Evolutionary conservation across 2,888 invertebrate species (phyloP), one percentile per base, ranked within the genome.

Genomic region (Eupithecia pulchellata): DNA sequence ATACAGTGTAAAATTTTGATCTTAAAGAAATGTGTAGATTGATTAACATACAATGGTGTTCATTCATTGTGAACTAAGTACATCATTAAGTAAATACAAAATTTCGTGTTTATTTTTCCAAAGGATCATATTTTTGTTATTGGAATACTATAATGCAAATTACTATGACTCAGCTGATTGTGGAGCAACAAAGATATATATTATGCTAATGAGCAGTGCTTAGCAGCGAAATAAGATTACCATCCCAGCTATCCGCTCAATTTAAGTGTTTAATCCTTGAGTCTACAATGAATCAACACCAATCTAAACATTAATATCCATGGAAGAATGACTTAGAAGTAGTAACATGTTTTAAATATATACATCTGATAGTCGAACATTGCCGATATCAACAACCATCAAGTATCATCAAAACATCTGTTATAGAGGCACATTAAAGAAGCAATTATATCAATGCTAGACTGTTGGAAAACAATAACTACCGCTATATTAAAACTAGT

Each of bases 401-500:
- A 52, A 25, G 20, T 57, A 57, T 29, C 13, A 57, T 29, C 17
- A 29, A 57, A 29, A 57, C 55, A 14, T 55, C 4, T 55, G 17
- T 57, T 4, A 25, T n/a, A 47, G 1, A 47, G 4, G 47, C 47
- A 3, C 47, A 20, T 17, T 5, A 8, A 14, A 20, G 4, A 25
- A 25, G 52, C 52, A 52, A 25, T 52, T 52, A 5, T 61, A 55
- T 55, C 39, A 66, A 68, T 71, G 42, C 32, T 61, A 62, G 69
- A 55, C 64, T 65, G 47, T 61, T 9, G 4, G 57, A 39, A 61
- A 69, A 66, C 27, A 8, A 64, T 64, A 60, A 64, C 34, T 67
- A 70, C 52, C 36, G 67, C 68, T 72, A 70, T 47, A 66, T 39
- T 64, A 64, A 66, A 57, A 32, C 42, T 13, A 58, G 32, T 39